Conservation (phyloP, 2,113 vertebrate species). For the Phaethon lepturus region DNA sequence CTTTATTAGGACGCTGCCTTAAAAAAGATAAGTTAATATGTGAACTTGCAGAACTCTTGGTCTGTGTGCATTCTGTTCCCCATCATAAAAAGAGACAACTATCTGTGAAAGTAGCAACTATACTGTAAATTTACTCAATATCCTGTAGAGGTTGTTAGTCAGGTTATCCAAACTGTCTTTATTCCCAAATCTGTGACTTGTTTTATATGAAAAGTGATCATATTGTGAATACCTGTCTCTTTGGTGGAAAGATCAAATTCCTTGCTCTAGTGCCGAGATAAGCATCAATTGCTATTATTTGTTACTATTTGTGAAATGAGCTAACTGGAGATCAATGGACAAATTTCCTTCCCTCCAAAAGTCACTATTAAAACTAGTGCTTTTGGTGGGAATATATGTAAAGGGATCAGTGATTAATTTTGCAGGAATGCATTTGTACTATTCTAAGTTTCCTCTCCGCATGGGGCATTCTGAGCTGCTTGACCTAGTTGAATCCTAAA, state of each 20-base stretch:
- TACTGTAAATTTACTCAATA: not conserved
- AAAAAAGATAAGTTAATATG: not conserved
- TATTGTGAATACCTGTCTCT: not conserved
- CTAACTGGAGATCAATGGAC: not conserved
- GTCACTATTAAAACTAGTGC: not conserved
- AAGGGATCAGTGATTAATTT: not conserved
- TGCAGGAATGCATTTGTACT: not conserved
- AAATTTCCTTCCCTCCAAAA: not conserved
- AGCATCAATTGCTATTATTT: not conserved
- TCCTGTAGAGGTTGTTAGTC: not conserved
- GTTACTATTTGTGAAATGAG: not conserved
- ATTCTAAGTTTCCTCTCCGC: not conserved
- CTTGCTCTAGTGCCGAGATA: not conserved
- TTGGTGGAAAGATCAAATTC: not conserved
- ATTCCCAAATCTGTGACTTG: not conserved
- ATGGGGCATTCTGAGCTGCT: not conserved
- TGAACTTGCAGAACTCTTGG: not conserved
- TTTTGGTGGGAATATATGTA: not conserved
- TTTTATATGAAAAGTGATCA: not conserved
- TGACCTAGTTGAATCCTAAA: not conserved
- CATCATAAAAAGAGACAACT: not conserved
- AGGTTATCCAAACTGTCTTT: not conserved
- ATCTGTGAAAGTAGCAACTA: not conserved
- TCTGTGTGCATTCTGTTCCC: not conserved
- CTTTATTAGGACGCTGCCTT: not conserved